Evolutionary conservation across 2,888 invertebrate species (phyloP), one percentile per base, ranked within the genome.

Genomic region (Brenthis daphne): DNA sequence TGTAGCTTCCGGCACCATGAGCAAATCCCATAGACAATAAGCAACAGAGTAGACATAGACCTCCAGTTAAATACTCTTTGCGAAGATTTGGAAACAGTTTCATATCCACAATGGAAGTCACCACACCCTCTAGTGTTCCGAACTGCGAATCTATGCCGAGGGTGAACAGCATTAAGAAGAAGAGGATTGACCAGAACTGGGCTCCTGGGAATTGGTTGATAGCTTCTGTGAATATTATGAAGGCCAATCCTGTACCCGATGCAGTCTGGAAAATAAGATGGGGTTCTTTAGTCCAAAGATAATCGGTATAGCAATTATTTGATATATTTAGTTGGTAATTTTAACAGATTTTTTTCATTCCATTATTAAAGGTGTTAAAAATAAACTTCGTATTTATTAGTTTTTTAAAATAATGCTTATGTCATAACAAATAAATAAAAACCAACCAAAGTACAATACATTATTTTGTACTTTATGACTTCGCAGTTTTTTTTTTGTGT

Each of bases 181-280:
- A 99, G 13, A 99, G 94, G 14, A 99, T 95, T 4, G 98, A 97
- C 99, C 99, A 99, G 82, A 99, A 95, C 79, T 98, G 98, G 0
- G 98, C 97, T 0, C 98, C 97, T 0, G 99, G 98, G 88, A 99
- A 99, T 90, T 99, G 98, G 90, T 98, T 98, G 83, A 99, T 99
- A 8, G 99, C 99, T 88, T 99, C 98, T 0, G 99, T 99, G 93
- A 99, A 99, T 77, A 99, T 98, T 73, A 99, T 98, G 87, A 99
- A 99, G 0, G 99, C 99, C 68, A 99, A 89, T 1, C 99, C 99
- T 0, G 99, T 98, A 33, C 99, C 99, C 3, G 98, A 97, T 1
- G 98, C 99, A 6, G 98, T 98, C 99, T 99, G 91, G 73, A 71
- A 29, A 74, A 65, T 8, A 65, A 55, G 54, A 48, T 68, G 68